These are phyloP conservation scores for Pandemis corylana DNA, from an alignment of 2,888 invertebrate species.

Conservation along the genomic window DNA sequence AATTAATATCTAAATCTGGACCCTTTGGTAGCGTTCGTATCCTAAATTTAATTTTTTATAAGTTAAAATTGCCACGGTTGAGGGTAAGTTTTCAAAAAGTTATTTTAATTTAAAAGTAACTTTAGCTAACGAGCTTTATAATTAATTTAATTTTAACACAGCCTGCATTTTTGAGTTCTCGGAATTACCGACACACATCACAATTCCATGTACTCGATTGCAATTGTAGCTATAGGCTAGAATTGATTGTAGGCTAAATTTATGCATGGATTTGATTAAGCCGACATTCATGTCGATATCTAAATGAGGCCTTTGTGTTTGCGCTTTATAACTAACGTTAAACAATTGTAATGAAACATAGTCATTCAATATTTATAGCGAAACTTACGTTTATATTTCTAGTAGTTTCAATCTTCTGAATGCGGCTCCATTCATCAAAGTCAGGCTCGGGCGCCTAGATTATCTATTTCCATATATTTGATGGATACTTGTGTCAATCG, in stretches of 20 bases:
- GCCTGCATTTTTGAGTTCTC: not conserved
- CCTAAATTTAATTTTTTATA: too few species aligned
- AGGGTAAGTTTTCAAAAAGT: too few species aligned
- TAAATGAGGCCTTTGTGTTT: not conserved
- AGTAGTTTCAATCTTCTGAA: constrained; percentile 7
- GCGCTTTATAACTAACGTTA: not conserved
- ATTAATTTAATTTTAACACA: not conserved
- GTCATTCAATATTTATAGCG: too few species aligned
- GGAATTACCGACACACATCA: not conserved
- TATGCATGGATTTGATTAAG: not conserved
- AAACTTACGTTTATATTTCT: not conserved
- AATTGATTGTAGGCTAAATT: not conserved
- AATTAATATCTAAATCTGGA: too few species aligned
- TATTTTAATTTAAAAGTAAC: too few species aligned
- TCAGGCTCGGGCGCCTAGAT: constrained; percentile 18
- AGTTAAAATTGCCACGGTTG: too few species aligned
- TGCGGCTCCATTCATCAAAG: constrained; percentile 27
- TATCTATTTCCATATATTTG: constrained; percentile 27
- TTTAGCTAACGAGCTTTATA: not conserved
- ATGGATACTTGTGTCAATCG: constrained; percentile 31
- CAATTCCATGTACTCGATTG: not conserved
- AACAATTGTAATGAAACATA: not conserved
- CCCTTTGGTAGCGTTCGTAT: too few species aligned
- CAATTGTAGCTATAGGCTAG: not conserved
- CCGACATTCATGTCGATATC: not conserved